A percentile compares a stretch with the other conserved stretches of the same genome.
These are phyloP conservation scores for Myrmophylax atrothorax DNA, from an alignment of 2,113 vertebrate species.

Conservation along the genomic window DNA sequence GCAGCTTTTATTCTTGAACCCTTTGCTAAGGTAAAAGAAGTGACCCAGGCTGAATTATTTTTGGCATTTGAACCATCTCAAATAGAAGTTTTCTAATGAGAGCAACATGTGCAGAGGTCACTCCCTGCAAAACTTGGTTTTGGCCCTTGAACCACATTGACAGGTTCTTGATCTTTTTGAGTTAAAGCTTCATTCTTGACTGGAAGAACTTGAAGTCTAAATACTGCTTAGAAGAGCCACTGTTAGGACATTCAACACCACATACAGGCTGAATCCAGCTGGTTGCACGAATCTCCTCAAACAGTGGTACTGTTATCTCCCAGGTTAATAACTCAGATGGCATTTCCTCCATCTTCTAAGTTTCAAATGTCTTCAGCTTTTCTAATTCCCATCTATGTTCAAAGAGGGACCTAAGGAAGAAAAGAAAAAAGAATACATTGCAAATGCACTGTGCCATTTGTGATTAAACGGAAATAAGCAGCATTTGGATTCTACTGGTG, in stretches of 20 bases:
- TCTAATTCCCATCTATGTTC: neutral
- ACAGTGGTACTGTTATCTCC: neutral
- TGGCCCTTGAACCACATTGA: neutral
- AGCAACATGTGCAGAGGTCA: neutral
- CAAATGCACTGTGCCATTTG: neutral
- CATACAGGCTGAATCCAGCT: neutral
- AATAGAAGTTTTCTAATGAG: neutral
- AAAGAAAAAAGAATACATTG: neutral
- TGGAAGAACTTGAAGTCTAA: neutral
- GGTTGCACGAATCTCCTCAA: neutral
- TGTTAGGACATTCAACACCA: neutral
- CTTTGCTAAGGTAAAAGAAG: neutral
- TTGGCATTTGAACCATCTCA: neutral
- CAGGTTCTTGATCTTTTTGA: neutral
- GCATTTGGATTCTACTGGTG: neutral
- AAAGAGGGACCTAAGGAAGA: neutral
- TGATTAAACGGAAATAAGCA: neutral
- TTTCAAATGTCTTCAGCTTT: neutral
- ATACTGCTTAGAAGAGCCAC: neutral
- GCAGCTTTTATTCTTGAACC: neutral
- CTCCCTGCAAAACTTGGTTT: neutral
- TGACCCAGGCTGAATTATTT: neutral
- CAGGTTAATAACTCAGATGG: neutral
- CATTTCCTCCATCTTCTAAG: neutral
- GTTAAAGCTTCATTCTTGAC: neutral